Evolutionary conservation across 2,888 invertebrate genomes (phyloP), one percentile per base, ranked within the genome.

Genomic region (Tinea trinotella): DNA sequence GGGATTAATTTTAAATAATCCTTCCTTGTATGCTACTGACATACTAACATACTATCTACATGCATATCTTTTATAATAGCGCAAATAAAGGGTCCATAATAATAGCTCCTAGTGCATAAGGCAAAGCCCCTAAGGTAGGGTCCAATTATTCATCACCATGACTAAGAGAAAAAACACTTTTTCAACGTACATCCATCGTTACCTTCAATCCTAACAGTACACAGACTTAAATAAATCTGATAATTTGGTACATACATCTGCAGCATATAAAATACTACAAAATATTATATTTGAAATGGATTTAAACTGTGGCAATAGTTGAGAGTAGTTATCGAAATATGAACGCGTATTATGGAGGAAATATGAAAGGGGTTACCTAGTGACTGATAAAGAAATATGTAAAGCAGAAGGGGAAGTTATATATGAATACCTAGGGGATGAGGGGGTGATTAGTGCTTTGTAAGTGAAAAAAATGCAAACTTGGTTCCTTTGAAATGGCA

Each of bases 21-120:
- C n/a, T n/a, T n/a, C n/a, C n/a, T n/a, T n/a, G n/a, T n/a, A n/a
- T n/a, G n/a, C n/a, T 40, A 40, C 13, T 40, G 13, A 40, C 40
- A 40, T 12, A 40, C 40, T 30, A 30, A 10, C 13, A 12, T 40
- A 15, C 40, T 7, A 24, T 24, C 24, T 24, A 7, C 24, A 24
- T 7, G n/a, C n/a, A 30, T 7, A 7, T 30, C 30, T 40, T 40
- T 12, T 15, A 40, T 40, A 40, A 40, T 40, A 40, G 40, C 5
- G 13, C 40, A 40, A 40, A 40, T 40, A 40, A 40, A 40, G 40
- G 40, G 40, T 40, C 40, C 40, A 40, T 40, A 40, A 40, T 40
- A 40, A 40, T 40, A 40, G 15, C 40, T 40, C 13, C 12, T 15
- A 40, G 40, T 40, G 40, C 13, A 15, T 40, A 40, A 15, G 12